Percentiles rank a stretch among this genome's conserved stretches.
Conservation (phyloP, 2,113 vertebrate species). For the Ciconia boyciana region DNA sequence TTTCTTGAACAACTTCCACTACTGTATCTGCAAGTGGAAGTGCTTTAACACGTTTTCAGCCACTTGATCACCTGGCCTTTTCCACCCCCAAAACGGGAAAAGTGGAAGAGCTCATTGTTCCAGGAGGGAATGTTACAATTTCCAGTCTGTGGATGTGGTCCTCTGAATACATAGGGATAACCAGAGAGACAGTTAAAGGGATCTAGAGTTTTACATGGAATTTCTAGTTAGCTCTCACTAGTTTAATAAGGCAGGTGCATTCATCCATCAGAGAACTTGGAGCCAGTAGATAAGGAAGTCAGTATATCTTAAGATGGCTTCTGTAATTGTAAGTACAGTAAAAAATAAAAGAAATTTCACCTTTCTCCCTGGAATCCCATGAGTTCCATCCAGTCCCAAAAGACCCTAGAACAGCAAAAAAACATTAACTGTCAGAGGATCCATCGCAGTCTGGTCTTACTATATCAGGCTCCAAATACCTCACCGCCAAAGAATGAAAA, state of each 20-base stretch:
- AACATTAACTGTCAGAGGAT: not conserved
- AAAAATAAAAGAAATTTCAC: conserved; percentile 60
- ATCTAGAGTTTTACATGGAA: not conserved
- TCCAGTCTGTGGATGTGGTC: not conserved
- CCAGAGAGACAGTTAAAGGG: not conserved
- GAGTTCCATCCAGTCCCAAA: conserved; percentile 79
- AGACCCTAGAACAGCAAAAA: conserved; percentile 78
- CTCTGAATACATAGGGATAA: not conserved
- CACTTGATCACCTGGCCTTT: not conserved
- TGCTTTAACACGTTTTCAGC: not conserved
- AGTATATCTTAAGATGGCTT: not conserved
- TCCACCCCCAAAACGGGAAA: not conserved
- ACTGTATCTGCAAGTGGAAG: not conserved
- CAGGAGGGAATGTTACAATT: not conserved
- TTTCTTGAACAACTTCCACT: not conserved
- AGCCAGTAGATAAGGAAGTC: not conserved
- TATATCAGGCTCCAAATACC: not conserved
- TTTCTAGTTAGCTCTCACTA: not conserved
- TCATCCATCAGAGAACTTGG: not conserved
- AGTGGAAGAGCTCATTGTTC: not conserved
- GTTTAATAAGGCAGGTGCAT: not conserved
- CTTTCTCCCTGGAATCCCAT: conserved; percentile 77
- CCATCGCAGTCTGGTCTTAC: not conserved
- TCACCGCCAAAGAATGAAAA: not conserved
- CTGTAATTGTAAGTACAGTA: not conserved